Base-by-base conservation (phyloP, 2,797 vertebrate species). In the Cygnus olor region DNA sequence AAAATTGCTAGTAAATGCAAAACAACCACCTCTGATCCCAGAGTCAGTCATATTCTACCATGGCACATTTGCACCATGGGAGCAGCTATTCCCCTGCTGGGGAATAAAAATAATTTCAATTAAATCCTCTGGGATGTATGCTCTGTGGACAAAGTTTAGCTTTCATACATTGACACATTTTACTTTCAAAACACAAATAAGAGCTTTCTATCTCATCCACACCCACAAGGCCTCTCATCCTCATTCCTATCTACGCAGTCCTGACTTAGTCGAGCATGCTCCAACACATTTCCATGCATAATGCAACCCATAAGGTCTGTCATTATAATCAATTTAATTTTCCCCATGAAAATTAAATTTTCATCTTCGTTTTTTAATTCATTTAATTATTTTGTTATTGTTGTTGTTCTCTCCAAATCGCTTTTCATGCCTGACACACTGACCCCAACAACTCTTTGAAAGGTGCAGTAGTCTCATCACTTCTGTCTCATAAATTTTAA, bases 321-420 rank as follows among this genome's bases (percentile, higher is more conserved):
- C 85, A 53, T 57, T 12, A 91, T 38, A 22, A 71, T 64, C 78
- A 92, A 96, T 97, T 96, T 96, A 95, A 94, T 97, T 91, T 96
- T 95, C 88, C 91, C 86, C 88, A 54, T 47, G 90, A 94, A 95
- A 94, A 96, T 95, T 96, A 96, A 95, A 94, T 97, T 93, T 89
- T 87, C 61, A 32, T 80, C 58, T 71, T 74, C 51, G 34, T 57
- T 68, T 89, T 73, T 20, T 11, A 85, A 49, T 36, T 53, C 28
- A 49, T 60, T 57, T 47, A 51, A 90, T 73, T 63, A 73, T 56
- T 91, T 53, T 63, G 68, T 54, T 85, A 32, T 38, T 68, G 54
- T 34, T 77, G 54, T 76, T 79, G 22, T 40, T 80, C 51, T 90
- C 74, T 90, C 44, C 34, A 40, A 71, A 83, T 71, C 49, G 69